Conservation (phyloP, 1,140 invertebrate species). For the Proctacanthus coquilletti region DNA sequence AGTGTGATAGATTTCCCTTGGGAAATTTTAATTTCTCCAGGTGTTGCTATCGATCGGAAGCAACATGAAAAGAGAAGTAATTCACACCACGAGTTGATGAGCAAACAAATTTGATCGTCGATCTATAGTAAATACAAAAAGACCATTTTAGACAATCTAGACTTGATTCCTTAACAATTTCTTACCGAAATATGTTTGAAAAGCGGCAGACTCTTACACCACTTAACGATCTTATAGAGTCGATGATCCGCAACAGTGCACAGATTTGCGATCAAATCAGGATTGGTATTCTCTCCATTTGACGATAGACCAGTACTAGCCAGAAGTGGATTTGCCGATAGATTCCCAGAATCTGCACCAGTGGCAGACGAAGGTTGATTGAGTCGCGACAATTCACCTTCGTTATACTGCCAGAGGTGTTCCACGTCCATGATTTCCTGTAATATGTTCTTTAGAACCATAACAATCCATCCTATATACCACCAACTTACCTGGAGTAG, state of each 20-base stretch:
- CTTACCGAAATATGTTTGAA: constrained; percentile 88
- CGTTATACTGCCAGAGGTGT: constrained; percentile 82
- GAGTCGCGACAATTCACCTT: constrained; percentile 43
- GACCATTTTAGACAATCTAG: not conserved
- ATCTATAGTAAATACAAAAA: constrained; percentile 41
- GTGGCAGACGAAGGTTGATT: constrained; percentile 30
- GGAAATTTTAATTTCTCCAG: constrained; percentile 71
- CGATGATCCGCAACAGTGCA: constrained; percentile 90
- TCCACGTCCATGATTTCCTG: constrained; percentile 90
- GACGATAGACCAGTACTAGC: constrained; percentile 41
- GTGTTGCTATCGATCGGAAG: constrained; percentile 71
- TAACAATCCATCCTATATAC: too few species aligned
- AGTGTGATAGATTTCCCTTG: constrained; percentile 61
- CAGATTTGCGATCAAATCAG: constrained; percentile 72
- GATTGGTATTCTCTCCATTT: constrained; percentile 49
- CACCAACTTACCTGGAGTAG: constrained; percentile 16
- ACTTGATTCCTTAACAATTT: constrained; percentile 8
- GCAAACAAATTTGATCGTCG: constrained; percentile 89
- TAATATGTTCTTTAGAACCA: too few species aligned
- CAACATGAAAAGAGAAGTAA: constrained; percentile 83
- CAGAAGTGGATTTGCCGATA: constrained; percentile 39
- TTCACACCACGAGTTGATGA: constrained; percentile 97
- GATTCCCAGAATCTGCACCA: constrained; percentile 19
- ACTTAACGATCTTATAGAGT: constrained; percentile 95
- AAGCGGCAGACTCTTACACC: constrained; percentile 92